Conservation (phyloP, 2,888 invertebrate species). For the Rhodophaea formosa region DNA sequence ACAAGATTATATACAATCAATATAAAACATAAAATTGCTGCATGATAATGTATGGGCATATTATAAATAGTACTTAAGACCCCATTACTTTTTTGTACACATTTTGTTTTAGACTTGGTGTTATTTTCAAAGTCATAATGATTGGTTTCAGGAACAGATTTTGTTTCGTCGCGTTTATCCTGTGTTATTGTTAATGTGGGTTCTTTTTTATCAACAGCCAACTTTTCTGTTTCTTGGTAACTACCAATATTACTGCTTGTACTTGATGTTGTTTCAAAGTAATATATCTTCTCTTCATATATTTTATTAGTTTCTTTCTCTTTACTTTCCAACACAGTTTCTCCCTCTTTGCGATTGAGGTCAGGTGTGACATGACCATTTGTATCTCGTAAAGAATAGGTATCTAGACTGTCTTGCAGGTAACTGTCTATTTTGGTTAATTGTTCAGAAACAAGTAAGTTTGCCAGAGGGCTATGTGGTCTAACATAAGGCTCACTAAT, state of each 20-base stretch:
- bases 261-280: slow-evolving; percentile 24
- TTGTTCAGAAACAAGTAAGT: slow-evolving; percentile 62
- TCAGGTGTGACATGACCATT: slow-evolving; percentile 33
- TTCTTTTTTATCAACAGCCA: slow-evolving; percentile 27
- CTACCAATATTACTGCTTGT: slow-evolving; percentile 28
- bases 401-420: slow-evolving; percentile 68
- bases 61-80: slow-evolving; percentile 65
- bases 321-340: slow-evolving; percentile 29
- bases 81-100: slow-evolving; percentile 57
- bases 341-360: slow-evolving; percentile 32
- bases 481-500: slow-evolving; percentile 39
- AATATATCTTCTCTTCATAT: slow-evolving; percentile 31
- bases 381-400: slow-evolving; percentile 47
- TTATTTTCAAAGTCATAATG: slow-evolving; percentile 28
- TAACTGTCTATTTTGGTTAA: slow-evolving; percentile 68
- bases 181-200: slow-evolving; percentile 18
- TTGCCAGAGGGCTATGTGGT: slow-evolving; percentile 59
- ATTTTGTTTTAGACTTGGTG: slow-evolving; percentile 50
- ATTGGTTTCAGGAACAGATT: slow-evolving; percentile 24
- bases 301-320: slow-evolving; percentile 24
- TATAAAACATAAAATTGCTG: slow-evolving; percentile 73
- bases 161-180: slow-evolving; percentile 25
- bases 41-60: slow-evolving; percentile 78
- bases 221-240: slow-evolving; percentile 28
- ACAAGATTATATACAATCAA: slow-evolving; percentile 78